A percentile compares a stretch with the other conserved stretches of the same genome.
These are phyloP conservation scores for Micrasema longulum DNA, from an alignment of 1,140 invertebrate species.

Conservation along the genomic window DNA sequence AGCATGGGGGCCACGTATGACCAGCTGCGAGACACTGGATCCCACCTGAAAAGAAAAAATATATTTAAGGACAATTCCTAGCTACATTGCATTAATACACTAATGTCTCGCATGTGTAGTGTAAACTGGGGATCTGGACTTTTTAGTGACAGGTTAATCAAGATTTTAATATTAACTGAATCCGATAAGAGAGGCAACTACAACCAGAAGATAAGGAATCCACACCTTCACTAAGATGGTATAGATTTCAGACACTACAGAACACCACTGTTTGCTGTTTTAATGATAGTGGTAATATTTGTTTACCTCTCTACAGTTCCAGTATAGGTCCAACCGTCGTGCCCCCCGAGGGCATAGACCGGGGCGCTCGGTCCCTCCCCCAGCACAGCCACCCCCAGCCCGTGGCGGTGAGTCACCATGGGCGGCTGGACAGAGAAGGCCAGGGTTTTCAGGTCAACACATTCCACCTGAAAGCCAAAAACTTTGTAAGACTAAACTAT, in stretches of 20 bases:
- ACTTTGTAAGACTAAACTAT: neutral
- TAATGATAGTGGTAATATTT: too few species aligned
- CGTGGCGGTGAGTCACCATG: constrained; percentile 94
- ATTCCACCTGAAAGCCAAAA: constrained; percentile 72
- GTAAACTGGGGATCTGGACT: too few species aligned
- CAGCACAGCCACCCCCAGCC: constrained; percentile 89
- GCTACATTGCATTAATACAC: too few species aligned
- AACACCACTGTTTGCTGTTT: too few species aligned
- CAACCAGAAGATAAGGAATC: too few species aligned
- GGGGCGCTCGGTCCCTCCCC: constrained; percentile 76
- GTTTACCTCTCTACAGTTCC: constrained; percentile 87
- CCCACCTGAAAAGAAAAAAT: constrained; percentile 74
- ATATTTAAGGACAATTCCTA: neutral
- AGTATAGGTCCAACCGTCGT: constrained; percentile 95
- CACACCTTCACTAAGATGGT: too few species aligned
- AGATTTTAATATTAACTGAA: too few species aligned
- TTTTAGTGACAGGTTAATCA: too few species aligned
- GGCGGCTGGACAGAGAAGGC: constrained; percentile 85
- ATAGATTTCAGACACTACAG: too few species aligned
- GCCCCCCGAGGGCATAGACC: constrained; percentile 94
- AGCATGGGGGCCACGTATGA: constrained; percentile 90
- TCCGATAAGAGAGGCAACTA: too few species aligned
- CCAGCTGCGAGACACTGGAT: constrained; percentile 87
- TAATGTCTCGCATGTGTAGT: too few species aligned
- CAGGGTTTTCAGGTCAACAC: constrained; percentile 82